Conservation (phyloP, 2,797 vertebrate species). For the Schizopygopsis malacanthus region DNA sequence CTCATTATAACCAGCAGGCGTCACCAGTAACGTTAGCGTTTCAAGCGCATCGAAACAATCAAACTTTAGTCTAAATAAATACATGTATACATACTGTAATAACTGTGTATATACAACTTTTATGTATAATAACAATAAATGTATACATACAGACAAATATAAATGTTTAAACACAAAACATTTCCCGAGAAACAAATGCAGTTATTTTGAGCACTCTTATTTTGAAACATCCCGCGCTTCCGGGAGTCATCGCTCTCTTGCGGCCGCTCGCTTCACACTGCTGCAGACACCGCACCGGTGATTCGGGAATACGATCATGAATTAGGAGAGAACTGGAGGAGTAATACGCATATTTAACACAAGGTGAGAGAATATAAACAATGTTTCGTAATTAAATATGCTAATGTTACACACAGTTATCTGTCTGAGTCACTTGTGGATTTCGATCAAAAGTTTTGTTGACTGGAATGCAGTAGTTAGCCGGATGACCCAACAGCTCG, state of each 20-base stretch:
- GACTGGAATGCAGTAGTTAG: not conserved
- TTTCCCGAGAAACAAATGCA: not conserved
- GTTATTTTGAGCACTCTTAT: not conserved
- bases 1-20: not conserved
- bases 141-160: no score
- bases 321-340: not conserved
- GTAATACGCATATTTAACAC: not conserved
- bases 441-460: not conserved
- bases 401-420: not conserved
- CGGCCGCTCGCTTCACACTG: slow-evolving; percentile 12
- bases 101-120: no score
- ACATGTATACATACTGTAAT: not conserved
- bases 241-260: not conserved
- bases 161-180: not conserved
- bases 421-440: not conserved
- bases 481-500: not conserved
- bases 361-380: not conserved
- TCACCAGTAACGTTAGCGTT: not conserved
- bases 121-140: no score
- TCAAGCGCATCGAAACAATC: no score
- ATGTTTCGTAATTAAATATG: not conserved
- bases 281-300: slow-evolving; percentile 23
- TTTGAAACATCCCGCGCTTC: not conserved
- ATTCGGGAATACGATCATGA: not conserved
- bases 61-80: not conserved